Evolutionary conservation across 2,888 invertebrate genomes (phyloP).

Genomic region (Stenotaenia linearis): DNA sequence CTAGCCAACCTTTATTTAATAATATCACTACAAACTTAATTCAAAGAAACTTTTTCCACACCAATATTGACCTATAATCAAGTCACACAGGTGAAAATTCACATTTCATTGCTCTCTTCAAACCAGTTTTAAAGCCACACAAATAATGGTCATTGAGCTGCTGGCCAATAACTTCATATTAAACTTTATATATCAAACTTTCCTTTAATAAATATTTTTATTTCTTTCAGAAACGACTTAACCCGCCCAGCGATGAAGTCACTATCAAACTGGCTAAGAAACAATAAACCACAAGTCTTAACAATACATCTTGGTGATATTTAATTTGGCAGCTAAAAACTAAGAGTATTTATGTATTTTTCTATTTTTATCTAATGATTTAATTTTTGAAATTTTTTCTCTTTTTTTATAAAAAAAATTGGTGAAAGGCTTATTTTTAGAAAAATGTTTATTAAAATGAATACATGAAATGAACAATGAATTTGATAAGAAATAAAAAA

Average conservation of each 20-base stretch:
- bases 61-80: too few species aligned
- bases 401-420: background rate
- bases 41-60: too few species aligned
- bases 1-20: too few species aligned
- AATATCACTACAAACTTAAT: too few species aligned
- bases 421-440: background rate
- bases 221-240: slow-evolving; percentile 58
- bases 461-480: background rate
- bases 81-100: too few species aligned
- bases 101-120: too few species aligned
- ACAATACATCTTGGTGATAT: background rate
- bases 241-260: slow-evolving; percentile 53
- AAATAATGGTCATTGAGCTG: too few species aligned
- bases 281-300: background rate
- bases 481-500: too few species aligned
- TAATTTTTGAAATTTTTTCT: background rate
- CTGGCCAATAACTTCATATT: too few species aligned
- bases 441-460: too few species aligned
- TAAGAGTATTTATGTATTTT: background rate
- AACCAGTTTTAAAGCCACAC: too few species aligned
- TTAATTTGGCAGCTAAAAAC: slow-evolving; percentile 18
- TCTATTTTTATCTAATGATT: slow-evolving; percentile 1
- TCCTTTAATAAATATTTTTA: slow-evolving; percentile 24
- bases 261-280: background rate
- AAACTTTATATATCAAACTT: too few species aligned